Conservation (phyloP, 2,113 vertebrate species). For the Cyanoramphus novaezelandiae region DNA sequence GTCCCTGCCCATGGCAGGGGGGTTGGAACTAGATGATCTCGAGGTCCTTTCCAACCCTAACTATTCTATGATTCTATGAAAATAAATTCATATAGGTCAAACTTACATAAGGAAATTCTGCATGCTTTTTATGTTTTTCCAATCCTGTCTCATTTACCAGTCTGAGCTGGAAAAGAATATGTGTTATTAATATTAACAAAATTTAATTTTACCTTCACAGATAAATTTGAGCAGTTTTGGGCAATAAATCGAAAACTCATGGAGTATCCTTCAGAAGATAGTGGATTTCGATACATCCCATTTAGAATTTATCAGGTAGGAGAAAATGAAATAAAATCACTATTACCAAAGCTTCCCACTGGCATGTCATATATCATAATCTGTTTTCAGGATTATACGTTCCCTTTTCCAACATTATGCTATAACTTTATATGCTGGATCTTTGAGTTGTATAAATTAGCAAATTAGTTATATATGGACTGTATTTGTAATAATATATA, state of each 20-base stretch:
- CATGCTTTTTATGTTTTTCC: neutral
- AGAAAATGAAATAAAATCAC: neutral
- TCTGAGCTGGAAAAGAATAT: neutral
- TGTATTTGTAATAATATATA: neutral
- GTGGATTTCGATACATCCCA: constrained; percentile 95
- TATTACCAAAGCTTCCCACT: neutral
- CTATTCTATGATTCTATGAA: too few species aligned
- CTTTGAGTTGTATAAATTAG: neutral
- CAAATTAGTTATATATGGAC: neutral
- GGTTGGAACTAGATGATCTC: too few species aligned
- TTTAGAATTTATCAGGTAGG: constrained; percentile 98
- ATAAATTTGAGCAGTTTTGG: constrained; percentile 99
- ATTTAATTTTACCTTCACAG: constrained; percentile 76
- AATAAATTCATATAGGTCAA: neutral
- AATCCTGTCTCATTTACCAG: neutral
- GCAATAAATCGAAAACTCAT: constrained; percentile 99
- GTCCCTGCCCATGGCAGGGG: too few species aligned
- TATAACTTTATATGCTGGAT: neutral
- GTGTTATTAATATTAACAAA: constrained; percentile 8
- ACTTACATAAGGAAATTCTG: neutral
- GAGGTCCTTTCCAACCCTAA: too few species aligned
- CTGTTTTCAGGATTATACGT: neutral
- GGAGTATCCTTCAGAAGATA: constrained; percentile 93
- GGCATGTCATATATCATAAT: neutral
- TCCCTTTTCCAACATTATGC: neutral